Base-by-base conservation (phyloP, 1,140 invertebrate species). In the Anadara kagoshimensis region DNA sequence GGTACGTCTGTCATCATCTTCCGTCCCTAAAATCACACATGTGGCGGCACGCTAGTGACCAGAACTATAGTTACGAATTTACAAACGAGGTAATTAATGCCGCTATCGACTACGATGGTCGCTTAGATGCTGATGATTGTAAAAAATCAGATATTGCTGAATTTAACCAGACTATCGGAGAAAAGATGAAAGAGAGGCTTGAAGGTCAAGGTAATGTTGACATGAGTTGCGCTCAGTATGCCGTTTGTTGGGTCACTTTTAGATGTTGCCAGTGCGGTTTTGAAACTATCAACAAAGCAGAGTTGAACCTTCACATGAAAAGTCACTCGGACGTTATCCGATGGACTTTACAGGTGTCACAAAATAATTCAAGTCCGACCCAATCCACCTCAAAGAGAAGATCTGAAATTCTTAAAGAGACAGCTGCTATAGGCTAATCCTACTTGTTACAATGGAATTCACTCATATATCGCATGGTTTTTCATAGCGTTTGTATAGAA, bases 21-120 rank as follows among this genome's bases (percentile, higher is more conserved):
- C 88, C 88, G 0, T 88, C 88, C 1, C 75, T 89, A 18, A 89
- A 89, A 69, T 88, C 87, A 0, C 88, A 89, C 79, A 88, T 89
- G 87, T 89, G 88, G 88, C 78, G 86, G 5, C 88, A 89, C 76
- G 87, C 87, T 22, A 84, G 83, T 62, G 86, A 88, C 62, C 73
- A 79, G 22, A 86, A 86, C 75, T 89, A 88, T 72, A 87, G 85
- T 75, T 89, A 88, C 53, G 81, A 87, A 69, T 84, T 85, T 56
- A 87, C 87, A 58, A 89, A 88, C 64, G 83, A 85, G 54, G 86
- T 87, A 56, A 89, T 89, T 62, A 89, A 89, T 69, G 87, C 86
- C 11, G 88, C 88, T 29, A 86, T 89, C 47, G 88, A 89, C 68
- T 86, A 86, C 68, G 88, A 88, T 69, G 79, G 77, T 57, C 78